Evolutionary conservation across 2,888 invertebrate genomes (phyloP), one percentile per base, ranked within the genome.

Genomic region (Ptychoptera albimana): DNA sequence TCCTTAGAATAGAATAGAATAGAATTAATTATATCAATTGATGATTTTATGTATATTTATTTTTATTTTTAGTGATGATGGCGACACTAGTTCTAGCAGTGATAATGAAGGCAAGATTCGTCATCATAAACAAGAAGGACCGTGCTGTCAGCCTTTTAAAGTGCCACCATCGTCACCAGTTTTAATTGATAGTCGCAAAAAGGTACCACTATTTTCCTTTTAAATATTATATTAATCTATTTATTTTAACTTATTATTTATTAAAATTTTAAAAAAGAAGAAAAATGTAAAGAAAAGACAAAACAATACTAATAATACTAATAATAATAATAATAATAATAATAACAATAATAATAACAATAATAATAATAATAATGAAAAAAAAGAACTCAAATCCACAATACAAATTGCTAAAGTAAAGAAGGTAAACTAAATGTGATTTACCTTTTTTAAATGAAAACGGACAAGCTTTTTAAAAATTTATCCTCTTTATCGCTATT

Each of bases 121-220:
- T 12, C 55, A 60, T 51, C 59, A 60, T 37, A 64, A 62, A 49
- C 52, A 61, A 10, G 65, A 65, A 50, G 63, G 64, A 30, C 60
- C 63, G 16, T 67, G 63, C 46, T 66, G 65, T 52, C 63, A 60
- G 37, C 57, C 67, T 47, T 60, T 69, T 49, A 63, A 64, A 14
- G 79, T 77, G 12, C 83, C 84, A 45, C 82, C 83, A 2, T 77
- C 81, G 38, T 79, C 83, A 0, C 82, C 84, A 9, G 73, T 75
- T 47, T 65, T 75, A 32, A 66, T 69, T 9, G 64, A 66, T 51
- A 46, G 62, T 58, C 56, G 59, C 59, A 57, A 51, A 53, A 52
- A 49, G 43, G 44, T 46, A 38, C 14, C n/a, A 44, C 29, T 38
- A 37, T 6, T 45, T 32, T 35, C 34, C 29, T 37, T n/a, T 45